Evolutionary conservation across 2,888 invertebrate genomes (phyloP), one percentile per base, ranked within the genome.

Genomic region (Phorcus lineatus): DNA sequence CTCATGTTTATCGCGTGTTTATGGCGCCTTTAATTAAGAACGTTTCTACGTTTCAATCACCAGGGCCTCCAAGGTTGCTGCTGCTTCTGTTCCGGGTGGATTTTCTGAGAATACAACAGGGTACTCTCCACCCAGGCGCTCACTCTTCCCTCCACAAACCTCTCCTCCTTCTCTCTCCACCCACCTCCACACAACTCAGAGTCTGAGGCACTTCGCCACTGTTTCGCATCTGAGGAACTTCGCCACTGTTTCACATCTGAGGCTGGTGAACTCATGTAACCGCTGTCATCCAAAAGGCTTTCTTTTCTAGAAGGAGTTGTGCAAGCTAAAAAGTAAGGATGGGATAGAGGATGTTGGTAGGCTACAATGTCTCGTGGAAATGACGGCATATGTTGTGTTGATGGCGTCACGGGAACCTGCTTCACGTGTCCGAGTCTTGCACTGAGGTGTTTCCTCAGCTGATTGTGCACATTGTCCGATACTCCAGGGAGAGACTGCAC

Each of bases 391-490:
- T 24, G n/a, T 0, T 28, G 31, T 36, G 70, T 36, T 40, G 70
- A 40, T 70, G 70, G n/a, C 40, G 40, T 70, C 70, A 19, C 31
- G 40, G 7, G 70, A 19, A 70, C 40, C 17, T 70, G 70, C 36
- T 70, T n/a, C 28, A 70, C 36, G 40, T 70, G 70, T 9, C 17
- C 11, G 3, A 70, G 19, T 11, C 70, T 31, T n/a, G 17, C 31
- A 40, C 24, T 17, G n/a, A 76, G 24, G 76, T 76, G 76, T 76
- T 55, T 53, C 52, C 76, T 76, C 31, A 76, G 53, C 55, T 76
- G 76, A 55, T 31, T 52, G 4, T 76, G 76, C 24, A 76, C 54
- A 55, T 55, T 53, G 54, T 76, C 76, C 28, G 76, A 55, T n/a
- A 76, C 55, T 31, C 76, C 76, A 3, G 76, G 76, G 0, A 54